Conservation (phyloP, 2,888 invertebrate genomes). For the Caenorhabditis doughertyi region DNA sequence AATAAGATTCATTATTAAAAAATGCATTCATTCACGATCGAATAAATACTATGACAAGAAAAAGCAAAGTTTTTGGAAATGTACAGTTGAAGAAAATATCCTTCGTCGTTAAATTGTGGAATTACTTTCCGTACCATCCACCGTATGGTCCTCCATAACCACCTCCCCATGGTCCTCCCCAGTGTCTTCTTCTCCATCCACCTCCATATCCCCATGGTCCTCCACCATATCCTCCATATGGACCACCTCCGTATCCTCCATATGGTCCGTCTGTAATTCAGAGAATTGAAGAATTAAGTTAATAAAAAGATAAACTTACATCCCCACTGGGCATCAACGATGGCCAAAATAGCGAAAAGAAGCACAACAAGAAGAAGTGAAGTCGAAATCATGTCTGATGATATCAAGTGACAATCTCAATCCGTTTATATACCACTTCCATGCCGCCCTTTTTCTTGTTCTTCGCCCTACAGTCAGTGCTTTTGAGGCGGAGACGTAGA, state of each 20-base stretch:
- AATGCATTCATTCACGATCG: conserved; percentile 43
- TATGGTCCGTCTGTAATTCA: conserved; percentile 55
- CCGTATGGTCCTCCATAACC: conserved; percentile 57
- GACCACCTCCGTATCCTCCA: conserved; percentile 54
- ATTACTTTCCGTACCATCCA: conserved; percentile 60
- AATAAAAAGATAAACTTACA: conserved; percentile 22
- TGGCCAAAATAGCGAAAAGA: conserved; percentile 56
- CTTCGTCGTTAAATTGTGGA: background rate
- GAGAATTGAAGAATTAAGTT: background rate
- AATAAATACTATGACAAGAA: conserved; percentile 57
- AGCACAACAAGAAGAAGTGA: conserved; percentile 52
- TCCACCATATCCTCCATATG: conserved; percentile 53
- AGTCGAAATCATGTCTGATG: conserved; percentile 56
- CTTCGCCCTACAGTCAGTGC: conserved; percentile 37
- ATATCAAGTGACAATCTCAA: conserved; percentile 42
- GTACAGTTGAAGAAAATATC: conserved; percentile 27
- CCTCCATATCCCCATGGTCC: conserved; percentile 49
- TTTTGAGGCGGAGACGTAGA: conserved; percentile 32
- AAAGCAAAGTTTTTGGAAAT: conserved; percentile 30
- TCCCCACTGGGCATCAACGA: conserved; percentile 66
- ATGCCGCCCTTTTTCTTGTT: conserved; percentile 60
- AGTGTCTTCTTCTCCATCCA: conserved; percentile 49
- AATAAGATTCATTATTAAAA: conserved; percentile 2
- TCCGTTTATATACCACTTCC: conserved; percentile 43
- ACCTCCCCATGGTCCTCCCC: conserved; percentile 55